Base-by-base conservation (phyloP, 2,888 invertebrate genomes). In the Pseudanteris insignis region DNA sequence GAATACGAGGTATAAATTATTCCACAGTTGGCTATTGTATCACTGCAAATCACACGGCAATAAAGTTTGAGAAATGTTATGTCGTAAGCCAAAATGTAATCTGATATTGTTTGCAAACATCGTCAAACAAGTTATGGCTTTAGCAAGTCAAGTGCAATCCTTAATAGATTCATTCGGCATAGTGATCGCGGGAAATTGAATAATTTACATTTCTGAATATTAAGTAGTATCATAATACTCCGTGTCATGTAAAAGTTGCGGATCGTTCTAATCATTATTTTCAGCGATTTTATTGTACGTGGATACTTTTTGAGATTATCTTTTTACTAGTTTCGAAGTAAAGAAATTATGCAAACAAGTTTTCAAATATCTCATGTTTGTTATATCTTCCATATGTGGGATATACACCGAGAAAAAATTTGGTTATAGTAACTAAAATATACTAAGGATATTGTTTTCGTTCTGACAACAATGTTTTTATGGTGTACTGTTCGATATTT, bases 51-150 rank as follows among this genome's bases (percentile, higher is more conserved):
- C 44, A 33, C 34, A 18, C 38, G 34, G 24, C 38, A 24, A 30
- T 37, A 34, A 36, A 40, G 40, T 40, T 40, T 9, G 29, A 18
- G 33, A 24, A 34, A 33, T 15, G 29, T 29, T 29, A 18, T 12
- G 21, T 33, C 14, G 12, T 28, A 12, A 26, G 28, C 36, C 24
- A 29, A 29, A 47, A 15, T 41, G 55, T 55, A 47, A 55, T 48
- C 29, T 28, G 47, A 55, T 46, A 48, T 55, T 48, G 43, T 57
- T 47, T 41, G 28, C 30, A 41, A 57, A 57, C 55, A 57, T 30
- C 43, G 26, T 57, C 55, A 57, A 57, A 57, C 48, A 57, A 48
- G 43, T 57, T 57, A 57, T 57, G 48, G 41, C 43, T 43, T 48
- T 24, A 18, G 18, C 48, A 48, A 57, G 57, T 48, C 47, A 43